Evolutionary conservation across 1,140 invertebrate genomes (phyloP).

Genomic region (Drosophila nigromelanica): DNA sequence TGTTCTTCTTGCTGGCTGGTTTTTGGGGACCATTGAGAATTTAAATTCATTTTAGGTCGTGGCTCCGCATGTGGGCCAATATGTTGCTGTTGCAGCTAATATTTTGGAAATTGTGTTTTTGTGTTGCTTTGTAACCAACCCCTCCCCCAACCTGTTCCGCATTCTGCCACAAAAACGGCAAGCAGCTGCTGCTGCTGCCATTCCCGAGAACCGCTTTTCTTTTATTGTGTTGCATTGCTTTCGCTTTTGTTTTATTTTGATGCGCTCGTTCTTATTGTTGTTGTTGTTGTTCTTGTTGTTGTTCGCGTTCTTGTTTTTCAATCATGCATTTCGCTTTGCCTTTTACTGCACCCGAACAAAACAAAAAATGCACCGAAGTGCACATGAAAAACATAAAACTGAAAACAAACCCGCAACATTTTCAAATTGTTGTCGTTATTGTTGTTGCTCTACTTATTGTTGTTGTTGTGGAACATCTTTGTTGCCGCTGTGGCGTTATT

Average conservation of each 20-base stretch:
- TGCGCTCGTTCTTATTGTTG: constrained; percentile 28
- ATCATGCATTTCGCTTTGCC: constrained; percentile 77
- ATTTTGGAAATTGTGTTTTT: constrained; percentile 44
- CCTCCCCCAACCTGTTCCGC: background rate
- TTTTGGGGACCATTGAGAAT: constrained; percentile 26
- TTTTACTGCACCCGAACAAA: constrained; percentile 60
- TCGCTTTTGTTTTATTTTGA: constrained; percentile 48
- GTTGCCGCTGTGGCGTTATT: constrained; percentile 59
- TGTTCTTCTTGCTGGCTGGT: constrained; percentile 10
- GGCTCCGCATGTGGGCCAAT: background rate
- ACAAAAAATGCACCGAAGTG: constrained; percentile 10
- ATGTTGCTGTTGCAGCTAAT: constrained; percentile 27
- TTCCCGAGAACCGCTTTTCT: constrained; percentile 14
- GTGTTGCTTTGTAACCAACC: background rate
- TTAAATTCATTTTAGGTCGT: constrained; percentile 23
- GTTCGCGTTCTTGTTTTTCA: constrained; percentile 56
- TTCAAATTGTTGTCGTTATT: constrained; percentile 51
- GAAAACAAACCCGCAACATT: constrained; percentile 64
- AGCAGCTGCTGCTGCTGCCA: background rate
- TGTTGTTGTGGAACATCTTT: constrained; percentile 51
- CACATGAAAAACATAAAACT: constrained; percentile 41
- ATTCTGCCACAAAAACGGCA: background rate
- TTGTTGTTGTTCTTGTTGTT: constrained; percentile 24
- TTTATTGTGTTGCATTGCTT: constrained; percentile 45
- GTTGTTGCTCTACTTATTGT: constrained; percentile 49